Percentiles rank a stretch among this genome's conserved stretches.
These are phyloP conservation scores for Amphiura filiformis DNA, from an alignment of 35 echinoderm and acorn worm genomes.

Conservation along the genomic window DNA sequence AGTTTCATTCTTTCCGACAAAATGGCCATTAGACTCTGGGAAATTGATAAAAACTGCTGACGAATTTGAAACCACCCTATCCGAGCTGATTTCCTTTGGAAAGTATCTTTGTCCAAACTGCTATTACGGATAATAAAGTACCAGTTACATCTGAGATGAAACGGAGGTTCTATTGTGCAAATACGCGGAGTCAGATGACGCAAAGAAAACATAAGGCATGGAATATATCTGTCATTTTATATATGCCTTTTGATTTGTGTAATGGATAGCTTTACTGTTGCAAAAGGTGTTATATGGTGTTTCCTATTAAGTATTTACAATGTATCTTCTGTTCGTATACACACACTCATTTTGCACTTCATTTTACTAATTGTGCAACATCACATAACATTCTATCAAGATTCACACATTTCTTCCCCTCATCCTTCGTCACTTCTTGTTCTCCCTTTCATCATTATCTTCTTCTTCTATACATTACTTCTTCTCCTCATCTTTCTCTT, in stretches of 20 bases:
- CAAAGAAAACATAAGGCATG: neutral
- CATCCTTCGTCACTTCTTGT: too few species aligned
- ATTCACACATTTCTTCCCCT: too few species aligned
- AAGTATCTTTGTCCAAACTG: neutral
- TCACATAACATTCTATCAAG: too few species aligned
- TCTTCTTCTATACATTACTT: too few species aligned
- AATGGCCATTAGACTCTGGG: slow-evolving; percentile 9
- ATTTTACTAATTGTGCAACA: too few species aligned
- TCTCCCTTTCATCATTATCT: too few species aligned
- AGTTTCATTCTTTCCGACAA: neutral
- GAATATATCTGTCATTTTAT: neutral
- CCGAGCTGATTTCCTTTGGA: neutral
- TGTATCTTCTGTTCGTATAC: too few species aligned
- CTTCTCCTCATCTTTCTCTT: too few species aligned
- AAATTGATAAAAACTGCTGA: slow-evolving; percentile 2
- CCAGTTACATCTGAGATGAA: neutral
- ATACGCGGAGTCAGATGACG: neutral
- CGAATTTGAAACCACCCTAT: neutral
- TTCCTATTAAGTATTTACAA: neutral
- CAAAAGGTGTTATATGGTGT: neutral
- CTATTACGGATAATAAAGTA: slow-evolving; percentile 4
- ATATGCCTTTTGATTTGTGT: neutral
- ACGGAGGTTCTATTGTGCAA: neutral
- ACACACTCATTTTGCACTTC: too few species aligned
- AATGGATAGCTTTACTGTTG: neutral